These are phyloP conservation scores for Labia minor DNA, from an alignment of 2,888 invertebrate genomes.

Conservation along the genomic window DNA sequence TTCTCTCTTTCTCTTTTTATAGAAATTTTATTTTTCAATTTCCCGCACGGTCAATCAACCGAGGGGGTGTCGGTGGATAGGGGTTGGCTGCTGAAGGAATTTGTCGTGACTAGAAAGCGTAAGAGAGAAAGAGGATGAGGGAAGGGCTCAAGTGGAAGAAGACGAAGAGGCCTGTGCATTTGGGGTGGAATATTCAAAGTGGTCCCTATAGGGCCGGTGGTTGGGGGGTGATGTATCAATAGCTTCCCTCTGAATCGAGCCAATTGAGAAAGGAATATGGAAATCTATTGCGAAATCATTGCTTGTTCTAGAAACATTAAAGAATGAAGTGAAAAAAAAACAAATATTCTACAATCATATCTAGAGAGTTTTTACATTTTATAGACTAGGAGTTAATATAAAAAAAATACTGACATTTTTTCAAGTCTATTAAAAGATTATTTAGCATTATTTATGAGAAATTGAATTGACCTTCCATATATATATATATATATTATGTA, in stretches of 20 bases:
- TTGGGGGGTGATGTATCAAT: constrained; percentile 5
- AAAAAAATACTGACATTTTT: no score
- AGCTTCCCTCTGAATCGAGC: background rate
- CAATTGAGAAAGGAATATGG: constrained; percentile 13
- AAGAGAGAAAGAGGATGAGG: background rate
- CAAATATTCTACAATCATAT: no score
- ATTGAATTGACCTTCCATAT: no score
- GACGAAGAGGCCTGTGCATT: background rate
- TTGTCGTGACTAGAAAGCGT: constrained; percentile 1
- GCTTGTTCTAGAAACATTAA: background rate
- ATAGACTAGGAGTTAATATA: no score
- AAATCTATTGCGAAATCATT: constrained; percentile 1
- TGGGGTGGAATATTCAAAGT: constrained; percentile 1
- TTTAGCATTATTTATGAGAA: no score
- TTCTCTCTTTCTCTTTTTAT: background rate
- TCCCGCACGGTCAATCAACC: constrained; percentile 13
- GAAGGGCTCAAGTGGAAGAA: constrained; percentile 3
- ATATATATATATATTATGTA: no score
- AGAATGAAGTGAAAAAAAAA: no score
- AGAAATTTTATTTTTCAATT: constrained; percentile 13
- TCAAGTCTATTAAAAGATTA: no score
- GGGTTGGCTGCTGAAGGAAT: background rate
- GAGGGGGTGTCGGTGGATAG: background rate
- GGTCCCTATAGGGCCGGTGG: background rate
- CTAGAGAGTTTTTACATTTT: no score